Base-by-base conservation (phyloP, 2,888 invertebrate species). In the Cyrtodaria siliqua region DNA sequence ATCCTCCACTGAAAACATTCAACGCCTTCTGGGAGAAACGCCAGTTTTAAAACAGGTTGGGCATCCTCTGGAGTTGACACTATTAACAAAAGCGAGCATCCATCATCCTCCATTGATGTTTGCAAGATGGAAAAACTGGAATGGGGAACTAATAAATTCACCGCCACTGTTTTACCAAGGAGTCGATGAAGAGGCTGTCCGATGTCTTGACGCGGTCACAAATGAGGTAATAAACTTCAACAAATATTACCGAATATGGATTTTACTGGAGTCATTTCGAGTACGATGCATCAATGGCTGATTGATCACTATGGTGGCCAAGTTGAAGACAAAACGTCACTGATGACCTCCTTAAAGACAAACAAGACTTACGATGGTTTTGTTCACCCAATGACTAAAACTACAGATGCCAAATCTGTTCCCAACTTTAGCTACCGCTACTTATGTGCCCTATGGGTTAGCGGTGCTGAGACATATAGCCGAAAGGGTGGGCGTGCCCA, bases 41-140 rank as follows among this genome's bases (percentile, higher is more conserved):
- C 88, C 88, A 0, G 67, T 67, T 6, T 55, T 86, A 20, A 52
- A 61, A 2, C 44, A 40, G 8, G 66, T 68, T 8, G 67, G 80
- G 4, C 81, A 87, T 52, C 70, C 79, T 9, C 49, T 88, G 18
- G 81, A 79, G 49, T 80, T 85, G 16, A 80, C 80, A 29, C 74
- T 87, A 8, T 69, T 78, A 49, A 80, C 78, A 0, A 83, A 85
- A 33, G 74, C 82, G 1, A 83, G 76, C 29, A 67, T 88, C 9
- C 88, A 88, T 60, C 86, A 85, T 1, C 81, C 86, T 20, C 83
- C n/a, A n/a, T n/a, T 88, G 40, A 84, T 88, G 87, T 86, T 84
- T 52, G 84, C 86, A 0, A 56, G 50, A 20, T 88, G 88, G 87
- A 68, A 73, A 53, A 52, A 82, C 20, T 88, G 86, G 85, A 80